Evolutionary conservation across 1,140 invertebrate species (phyloP).

Genomic region (Coelopa frigida): DNA sequence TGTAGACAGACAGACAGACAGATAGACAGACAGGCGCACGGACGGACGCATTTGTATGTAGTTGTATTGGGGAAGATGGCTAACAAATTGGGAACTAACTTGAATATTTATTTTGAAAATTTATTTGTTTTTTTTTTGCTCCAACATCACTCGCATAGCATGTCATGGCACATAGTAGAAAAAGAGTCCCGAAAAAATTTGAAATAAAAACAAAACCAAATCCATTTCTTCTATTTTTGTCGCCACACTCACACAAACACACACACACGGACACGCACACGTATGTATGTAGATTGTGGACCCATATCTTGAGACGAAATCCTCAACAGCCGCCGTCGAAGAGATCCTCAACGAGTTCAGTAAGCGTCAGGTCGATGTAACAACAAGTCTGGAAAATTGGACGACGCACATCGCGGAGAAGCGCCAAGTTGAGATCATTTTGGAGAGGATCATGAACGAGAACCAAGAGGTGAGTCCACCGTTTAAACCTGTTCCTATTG

Average conservation of each 20-base stretch:
- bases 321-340: constrained; percentile 62
- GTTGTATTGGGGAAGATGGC: too few relatives aligned
- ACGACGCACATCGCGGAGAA: constrained; percentile 56
- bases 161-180: too few relatives aligned
- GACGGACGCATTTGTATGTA: too few relatives aligned
- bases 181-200: too few relatives aligned
- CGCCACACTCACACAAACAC: constrained; percentile 1
- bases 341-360: constrained; percentile 62
- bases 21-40: too few relatives aligned
- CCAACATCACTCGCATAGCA: too few relatives aligned
- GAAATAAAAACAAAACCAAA: constrained; percentile 1
- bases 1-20: too few relatives aligned
- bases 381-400: constrained; percentile 63
- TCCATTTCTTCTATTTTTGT: constrained; percentile 11
- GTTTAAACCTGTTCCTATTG: neutral
- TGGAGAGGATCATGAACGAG: constrained; percentile 65
- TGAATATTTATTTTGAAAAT: too few relatives aligned
- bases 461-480: constrained; percentile 57
- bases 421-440: constrained; percentile 58
- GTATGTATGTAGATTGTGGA: constrained; percentile 56
- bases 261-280: neutral
- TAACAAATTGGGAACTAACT: too few relatives aligned
- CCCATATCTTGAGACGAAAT: constrained; percentile 63
- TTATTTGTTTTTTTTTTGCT: too few relatives aligned
- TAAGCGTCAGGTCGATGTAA: constrained; percentile 58